A percentile compares a stretch with the other conserved stretches of the same genome.
Evolutionary conservation across 1,140 invertebrate species (phyloP).

Genomic region (Ruditapes philippinarum): DNA sequence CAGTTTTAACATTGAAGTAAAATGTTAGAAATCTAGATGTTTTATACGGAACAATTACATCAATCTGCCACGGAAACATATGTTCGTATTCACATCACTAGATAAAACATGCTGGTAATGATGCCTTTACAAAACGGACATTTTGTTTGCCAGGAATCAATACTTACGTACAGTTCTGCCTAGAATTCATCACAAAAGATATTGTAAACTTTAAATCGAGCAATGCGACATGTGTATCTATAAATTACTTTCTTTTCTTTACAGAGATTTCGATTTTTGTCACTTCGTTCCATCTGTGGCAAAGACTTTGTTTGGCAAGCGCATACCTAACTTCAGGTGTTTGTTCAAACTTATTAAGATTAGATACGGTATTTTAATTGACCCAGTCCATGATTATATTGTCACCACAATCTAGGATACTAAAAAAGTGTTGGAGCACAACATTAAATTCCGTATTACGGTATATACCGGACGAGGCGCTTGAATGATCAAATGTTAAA

Average conservation of each 20-base stretch:
- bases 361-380: too few relatives aligned
- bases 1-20: too few relatives aligned
- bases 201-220: neutral
- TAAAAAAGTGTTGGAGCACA: too few relatives aligned
- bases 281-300: neutral
- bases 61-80: neutral
- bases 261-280: neutral
- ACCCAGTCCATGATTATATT: too few relatives aligned
- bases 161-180: neutral
- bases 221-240: neutral
- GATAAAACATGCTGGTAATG: neutral
- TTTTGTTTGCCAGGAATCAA: neutral
- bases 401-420: too few relatives aligned
- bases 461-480: too few relatives aligned
- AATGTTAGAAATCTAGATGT: too few relatives aligned
- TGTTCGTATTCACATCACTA: neutral
- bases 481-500: too few relatives aligned
- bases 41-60: too few relatives aligned
- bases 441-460: too few relatives aligned
- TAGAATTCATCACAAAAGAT: neutral
- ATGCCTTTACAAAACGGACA: neutral
- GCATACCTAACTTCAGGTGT: neutral
- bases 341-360: too few relatives aligned
- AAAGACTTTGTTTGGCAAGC: neutral
- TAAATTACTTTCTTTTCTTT: slow-evolving; percentile 1